A percentile compares a stretch with the other conserved stretches of the same genome.
phyloP scores from a whole-genome alignment of 2,888 invertebrate genomes.

The Halocaridina rubra region DNA sequence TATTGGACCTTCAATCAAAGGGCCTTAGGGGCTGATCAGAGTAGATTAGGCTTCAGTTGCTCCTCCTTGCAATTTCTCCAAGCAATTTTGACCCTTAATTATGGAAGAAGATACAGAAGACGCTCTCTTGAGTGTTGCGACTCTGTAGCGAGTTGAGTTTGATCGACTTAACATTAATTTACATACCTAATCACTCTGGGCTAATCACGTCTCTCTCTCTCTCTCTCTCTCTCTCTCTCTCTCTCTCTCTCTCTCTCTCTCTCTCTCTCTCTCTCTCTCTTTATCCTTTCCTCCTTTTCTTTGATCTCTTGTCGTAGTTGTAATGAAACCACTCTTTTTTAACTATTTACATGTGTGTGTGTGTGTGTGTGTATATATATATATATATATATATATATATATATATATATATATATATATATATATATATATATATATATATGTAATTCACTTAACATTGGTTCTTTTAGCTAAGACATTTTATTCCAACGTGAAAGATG shows the following conservation, averaged over 20 bases:
- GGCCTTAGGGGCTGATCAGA: slow-evolving; percentile 47
- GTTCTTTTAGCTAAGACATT: too few relatives aligned
- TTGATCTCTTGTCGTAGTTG: neutral
- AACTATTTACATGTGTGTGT: neutral
- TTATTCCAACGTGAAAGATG: too few relatives aligned
- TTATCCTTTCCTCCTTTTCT: neutral
- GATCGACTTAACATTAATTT: slow-evolving; percentile 61
- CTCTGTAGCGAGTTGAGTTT: slow-evolving; percentile 42
- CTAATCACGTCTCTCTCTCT: neutral
- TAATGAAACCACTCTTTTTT: neutral
- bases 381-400: too few relatives aligned
- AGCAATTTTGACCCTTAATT: slow-evolving; percentile 38
- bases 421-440: too few relatives aligned
- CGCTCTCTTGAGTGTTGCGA: slow-evolving; percentile 29
- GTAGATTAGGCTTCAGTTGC: slow-evolving; percentile 31
- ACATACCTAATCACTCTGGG: slow-evolving; percentile 55
- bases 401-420: too few relatives aligned
- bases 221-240: neutral
- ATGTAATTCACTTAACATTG: too few relatives aligned
- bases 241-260: neutral
- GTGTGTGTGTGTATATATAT: too few relatives aligned
- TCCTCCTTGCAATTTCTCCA: slow-evolving; percentile 26
- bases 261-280: neutral
- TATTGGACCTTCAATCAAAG: slow-evolving; percentile 36
- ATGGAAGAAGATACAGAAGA: slow-evolving; percentile 32